Evolutionary conservation across 1,140 invertebrate genomes (phyloP), one percentile per base, ranked within the genome.

Genomic region (Cardiocondyla obscurior): DNA sequence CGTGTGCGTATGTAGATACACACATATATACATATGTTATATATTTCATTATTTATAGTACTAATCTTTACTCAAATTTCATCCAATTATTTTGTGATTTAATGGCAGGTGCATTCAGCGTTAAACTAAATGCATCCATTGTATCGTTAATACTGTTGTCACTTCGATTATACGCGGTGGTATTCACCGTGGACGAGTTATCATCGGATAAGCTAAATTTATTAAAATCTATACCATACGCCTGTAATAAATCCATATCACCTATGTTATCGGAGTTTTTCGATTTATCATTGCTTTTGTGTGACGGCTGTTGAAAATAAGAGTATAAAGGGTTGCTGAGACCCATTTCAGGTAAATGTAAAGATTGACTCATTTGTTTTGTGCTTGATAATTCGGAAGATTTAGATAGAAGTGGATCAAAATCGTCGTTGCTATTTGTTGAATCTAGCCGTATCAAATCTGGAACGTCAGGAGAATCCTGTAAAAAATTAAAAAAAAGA

Each of bases 361-460:
- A 89, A 74, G 93, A 95, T 84, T 89, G 95, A 85, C 84, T 94
- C 94, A 89, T 95, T 82, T 93, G 90, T 51, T 92, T 94, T 4
- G 89, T 85, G 82, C 85, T 91, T 33, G 90, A 88, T 25, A 82
- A 67, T 53, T 85, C 90, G 16, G 90, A 84, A n/a, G 90, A 83
- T 79, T 91, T 94, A 5, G 94, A 93, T 74, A 95, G 91, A 74
- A 96, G 87, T 7, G 95, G 95, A 90, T 96, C 95, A 84, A 96
- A 96, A 79, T 96, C 95, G 22, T 96, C 95, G 42, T 94, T 95
- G 82, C 94, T 95, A 49, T 94, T 93, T 4, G 94, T 94, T 44
- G 95, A 95, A 89, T 96, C 95, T 69, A 96, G 89, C 49, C 94
- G 93, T 76, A 96, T 96, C 60, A 96, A 93, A 91, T 96, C 95